Percentiles rank a stretch among this genome's conserved stretches.
Evolutionary conservation across 2,888 invertebrate species (phyloP).

Genomic region (Hybos culiciformis): DNA sequence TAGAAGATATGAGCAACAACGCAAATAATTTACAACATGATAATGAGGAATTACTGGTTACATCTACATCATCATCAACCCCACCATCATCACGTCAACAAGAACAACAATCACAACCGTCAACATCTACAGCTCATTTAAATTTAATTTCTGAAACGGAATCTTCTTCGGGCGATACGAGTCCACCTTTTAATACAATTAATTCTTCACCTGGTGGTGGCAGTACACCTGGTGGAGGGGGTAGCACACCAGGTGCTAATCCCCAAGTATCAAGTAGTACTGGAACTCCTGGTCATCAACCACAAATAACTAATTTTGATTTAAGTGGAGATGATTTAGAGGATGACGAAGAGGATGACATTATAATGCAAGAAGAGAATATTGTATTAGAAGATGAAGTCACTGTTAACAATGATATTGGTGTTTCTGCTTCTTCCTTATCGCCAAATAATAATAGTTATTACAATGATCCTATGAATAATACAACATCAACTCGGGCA

Average conservation of each 20-base stretch:
- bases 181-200: conserved; percentile 9
- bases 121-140: conserved; percentile 10
- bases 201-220: neutral
- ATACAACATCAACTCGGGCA: conserved; percentile 4
- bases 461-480: neutral
- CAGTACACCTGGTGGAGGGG: neutral
- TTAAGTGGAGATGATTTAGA: conserved; percentile 1
- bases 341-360: conserved; percentile 5
- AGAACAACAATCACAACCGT: neutral
- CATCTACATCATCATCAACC: conserved; percentile 22
- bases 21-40: conserved; percentile 9
- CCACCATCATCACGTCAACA: conserved; percentile 11
- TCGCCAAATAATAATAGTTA: neutral
- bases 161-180: conserved; percentile 1
- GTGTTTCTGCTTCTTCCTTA: neutral
- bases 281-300: conserved; percentile 1
- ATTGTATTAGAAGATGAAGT: conserved; percentile 2
- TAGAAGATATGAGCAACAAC: neutral
- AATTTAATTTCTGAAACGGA: conserved; percentile 10
- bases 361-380: conserved; percentile 2
- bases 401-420: neutral
- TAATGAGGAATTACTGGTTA: conserved; percentile 25
- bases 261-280: conserved; percentile 12
- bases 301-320: conserved; percentile 1
- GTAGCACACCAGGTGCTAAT: conserved; percentile 5